Evolutionary conservation across 1,140 invertebrate species (phyloP), one percentile per base, ranked within the genome.

Genomic region (Anoplolepis gracilipes): DNA sequence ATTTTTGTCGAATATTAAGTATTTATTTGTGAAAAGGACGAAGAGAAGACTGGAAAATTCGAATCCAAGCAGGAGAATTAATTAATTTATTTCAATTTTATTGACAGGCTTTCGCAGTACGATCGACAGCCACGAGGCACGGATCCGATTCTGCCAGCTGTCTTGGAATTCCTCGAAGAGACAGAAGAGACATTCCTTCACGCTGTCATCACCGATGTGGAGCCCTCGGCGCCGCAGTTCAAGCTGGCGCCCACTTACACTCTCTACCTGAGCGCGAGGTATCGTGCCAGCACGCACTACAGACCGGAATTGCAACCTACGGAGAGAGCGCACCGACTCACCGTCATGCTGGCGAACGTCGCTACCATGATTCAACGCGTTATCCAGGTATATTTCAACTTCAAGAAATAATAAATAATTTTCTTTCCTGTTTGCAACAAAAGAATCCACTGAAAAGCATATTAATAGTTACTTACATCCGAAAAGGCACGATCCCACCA

Each of bases 231-330:
- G 65, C 97, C 97, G 25, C 97, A 97, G 77, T 98, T 98, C 94
- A 98, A 98, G 94, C 95, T 99, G 59, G 98, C 98, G 1, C 98
- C 99, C 0, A 98, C 99, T 6, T 99, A 99, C 93, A 98, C 98
- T 0, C 96, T 99, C 2, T 99, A 99, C 94, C 96, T 99, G 92
- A 98, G 98, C 87, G 98, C 98, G 57, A 96, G 98, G 91, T 99
- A 99, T 93, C 96, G 98, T 61, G 98, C 99, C 19, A 99, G 98
- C 16, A 99, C 98, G 0, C 98, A 98, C 92, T 99, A 99, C 94
- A 96, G 98, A 90, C 98, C 98, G 0, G 98, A 99, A 92, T 95
- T 99, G 46, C 97, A 97, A 88, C 98, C 98, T 8, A 97, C 97
- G 39, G 98, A 99, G 93, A 96, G 98, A 62, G 98, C 98, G 1